phyloP scores from a whole-genome alignment of 2,797 vertebrate species.

The Echeneis naucrates region DNA sequence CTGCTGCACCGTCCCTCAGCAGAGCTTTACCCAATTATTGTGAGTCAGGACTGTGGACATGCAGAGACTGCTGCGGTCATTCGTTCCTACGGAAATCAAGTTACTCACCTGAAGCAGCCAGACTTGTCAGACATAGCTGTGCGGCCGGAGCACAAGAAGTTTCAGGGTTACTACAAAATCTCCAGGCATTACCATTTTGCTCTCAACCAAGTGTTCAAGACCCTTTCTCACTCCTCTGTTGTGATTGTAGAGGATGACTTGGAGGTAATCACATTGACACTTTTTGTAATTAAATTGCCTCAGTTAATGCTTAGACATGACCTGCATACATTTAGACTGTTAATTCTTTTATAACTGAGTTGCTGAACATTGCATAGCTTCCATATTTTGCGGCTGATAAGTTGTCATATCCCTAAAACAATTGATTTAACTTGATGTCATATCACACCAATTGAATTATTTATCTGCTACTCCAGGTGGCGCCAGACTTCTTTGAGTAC shows the following conservation, averaged over 20 bases:
- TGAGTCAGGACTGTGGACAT: slow-evolving; percentile 96
- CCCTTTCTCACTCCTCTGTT: slow-evolving; percentile 84
- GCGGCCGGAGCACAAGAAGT: slow-evolving; percentile 90
- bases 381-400: background rate
- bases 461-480: slow-evolving; percentile 82
- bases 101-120: slow-evolving; percentile 90
- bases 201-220: slow-evolving; percentile 89
- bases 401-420: background rate
- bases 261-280: slow-evolving; percentile 79
- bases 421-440: background rate
- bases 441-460: slow-evolving; percentile 5
- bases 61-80: slow-evolving; percentile 89
- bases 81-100: slow-evolving; percentile 86
- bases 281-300: background rate
- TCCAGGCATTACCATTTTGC: slow-evolving; percentile 96
- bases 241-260: slow-evolving; percentile 96
- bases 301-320: background rate
- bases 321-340: background rate
- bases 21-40: slow-evolving; percentile 89
- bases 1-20: slow-evolving; percentile 88
- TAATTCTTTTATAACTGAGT: background rate
- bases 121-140: slow-evolving; percentile 85
- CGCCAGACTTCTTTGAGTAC: slow-evolving; percentile 96
- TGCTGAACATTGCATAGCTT: background rate
- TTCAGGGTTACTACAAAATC: slow-evolving; percentile 96